Percentiles rank a stretch among this genome's conserved stretches.
These are phyloP conservation scores for Tautogolabrus adspersus DNA, from an alignment of 2,113 vertebrate species.

Conservation along the genomic window DNA sequence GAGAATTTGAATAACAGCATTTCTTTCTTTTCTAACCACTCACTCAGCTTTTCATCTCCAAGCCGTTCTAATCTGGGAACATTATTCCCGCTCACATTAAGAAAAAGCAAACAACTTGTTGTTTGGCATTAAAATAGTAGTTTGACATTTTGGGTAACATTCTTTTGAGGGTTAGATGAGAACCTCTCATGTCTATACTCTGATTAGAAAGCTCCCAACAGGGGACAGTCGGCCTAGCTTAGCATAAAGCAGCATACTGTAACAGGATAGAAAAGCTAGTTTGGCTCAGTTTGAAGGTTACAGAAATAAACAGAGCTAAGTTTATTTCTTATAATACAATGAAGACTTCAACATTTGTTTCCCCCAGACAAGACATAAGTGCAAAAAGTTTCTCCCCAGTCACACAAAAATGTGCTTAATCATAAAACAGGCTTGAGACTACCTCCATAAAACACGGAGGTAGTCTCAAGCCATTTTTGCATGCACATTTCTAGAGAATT, in stretches of 20 bases:
- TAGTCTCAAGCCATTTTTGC: too few species aligned
- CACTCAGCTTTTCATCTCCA: conserved; percentile 47
- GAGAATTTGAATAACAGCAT: background rate
- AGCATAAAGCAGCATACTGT: background rate
- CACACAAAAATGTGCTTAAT: too few species aligned
- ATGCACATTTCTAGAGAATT: too few species aligned
- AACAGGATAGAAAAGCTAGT: background rate
- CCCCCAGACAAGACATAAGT: too few species aligned
- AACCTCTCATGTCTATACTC: background rate
- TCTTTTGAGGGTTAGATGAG: background rate
- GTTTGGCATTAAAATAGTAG: background rate
- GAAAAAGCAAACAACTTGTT: background rate
- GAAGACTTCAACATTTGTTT: too few species aligned
- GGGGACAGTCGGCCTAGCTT: background rate
- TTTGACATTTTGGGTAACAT: conserved; percentile 35
- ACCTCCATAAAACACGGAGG: too few species aligned
- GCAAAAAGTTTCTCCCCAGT: too few species aligned
- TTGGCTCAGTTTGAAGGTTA: background rate
- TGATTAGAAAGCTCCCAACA: background rate
- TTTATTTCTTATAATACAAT: too few species aligned
- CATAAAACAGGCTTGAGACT: too few species aligned
- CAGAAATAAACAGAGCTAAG: background rate
- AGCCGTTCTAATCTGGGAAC: background rate
- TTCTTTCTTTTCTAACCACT: conserved; percentile 35
- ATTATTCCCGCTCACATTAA: conserved; percentile 16